These are phyloP conservation scores for Beroe ovata DNA, from an alignment of 37 sponge, comb jelly and placozoan species.

Conservation along the genomic window DNA sequence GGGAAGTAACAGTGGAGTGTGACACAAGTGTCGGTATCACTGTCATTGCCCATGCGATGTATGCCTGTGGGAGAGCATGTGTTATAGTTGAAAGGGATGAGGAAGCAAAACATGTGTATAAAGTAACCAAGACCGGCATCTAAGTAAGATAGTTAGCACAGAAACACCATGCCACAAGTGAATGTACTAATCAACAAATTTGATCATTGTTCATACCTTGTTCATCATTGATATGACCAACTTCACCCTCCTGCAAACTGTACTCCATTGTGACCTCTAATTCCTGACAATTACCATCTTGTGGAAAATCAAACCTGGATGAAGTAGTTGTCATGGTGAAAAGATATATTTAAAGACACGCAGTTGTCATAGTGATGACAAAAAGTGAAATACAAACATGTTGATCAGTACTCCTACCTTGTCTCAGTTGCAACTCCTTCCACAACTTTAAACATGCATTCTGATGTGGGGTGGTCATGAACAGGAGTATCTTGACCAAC, in stretches of 20 bases:
- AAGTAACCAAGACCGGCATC: too few species aligned
- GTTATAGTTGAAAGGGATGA: too few species aligned
- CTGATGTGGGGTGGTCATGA: constrained; percentile 49
- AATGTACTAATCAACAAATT: too few species aligned
- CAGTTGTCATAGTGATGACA: background rate
- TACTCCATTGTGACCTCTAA: background rate
- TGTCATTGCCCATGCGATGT: constrained; percentile 54
- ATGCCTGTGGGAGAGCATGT: too few species aligned
- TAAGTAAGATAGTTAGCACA: too few species aligned
- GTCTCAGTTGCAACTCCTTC: constrained; percentile 21
- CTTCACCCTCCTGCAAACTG: constrained; percentile 19
- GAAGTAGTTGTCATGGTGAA: background rate
- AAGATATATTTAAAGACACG: background rate
- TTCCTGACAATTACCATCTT: background rate
- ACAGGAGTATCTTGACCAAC: constrained; percentile 33
- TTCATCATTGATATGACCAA: constrained; percentile 34
- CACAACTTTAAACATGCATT: constrained; percentile 58
- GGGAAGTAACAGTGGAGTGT: constrained; percentile 61
- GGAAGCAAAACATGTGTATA: too few species aligned
- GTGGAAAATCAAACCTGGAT: constrained; percentile 22
- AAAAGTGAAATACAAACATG: background rate
- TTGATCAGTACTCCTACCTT: background rate
- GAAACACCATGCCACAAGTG: too few species aligned
- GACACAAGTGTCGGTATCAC: constrained; percentile 64
- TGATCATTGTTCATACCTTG: background rate